phyloP scores from a whole-genome alignment of 2,888 invertebrate genomes.

The Tenthredo amoena region DNA sequence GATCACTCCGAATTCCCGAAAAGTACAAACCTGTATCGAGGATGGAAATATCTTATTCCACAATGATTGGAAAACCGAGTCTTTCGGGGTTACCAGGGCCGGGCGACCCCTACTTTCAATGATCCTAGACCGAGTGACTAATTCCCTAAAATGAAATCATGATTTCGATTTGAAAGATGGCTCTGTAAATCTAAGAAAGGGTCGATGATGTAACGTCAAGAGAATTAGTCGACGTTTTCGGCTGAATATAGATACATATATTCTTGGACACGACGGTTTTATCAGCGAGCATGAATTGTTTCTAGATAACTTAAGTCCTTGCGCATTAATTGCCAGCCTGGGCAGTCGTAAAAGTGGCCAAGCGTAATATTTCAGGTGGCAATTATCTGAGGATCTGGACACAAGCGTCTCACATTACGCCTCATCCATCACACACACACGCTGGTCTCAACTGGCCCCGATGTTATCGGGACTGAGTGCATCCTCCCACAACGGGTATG shows the following conservation, averaged over 20 bases:
- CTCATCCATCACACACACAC: slow-evolving; percentile 50
- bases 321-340: slow-evolving; percentile 44
- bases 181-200: neutral
- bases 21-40: neutral
- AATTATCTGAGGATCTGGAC: slow-evolving; percentile 50
- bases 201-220: neutral
- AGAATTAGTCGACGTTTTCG: slow-evolving; percentile 10
- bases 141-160: neutral
- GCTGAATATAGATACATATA: slow-evolving; percentile 1
- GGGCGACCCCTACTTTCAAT: neutral
- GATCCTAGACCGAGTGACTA: neutral
- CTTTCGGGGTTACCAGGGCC: neutral
- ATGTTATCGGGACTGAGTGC: slow-evolving; percentile 47
- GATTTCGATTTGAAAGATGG: neutral
- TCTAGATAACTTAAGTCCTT: slow-evolving; percentile 31
- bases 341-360: slow-evolving; percentile 46
- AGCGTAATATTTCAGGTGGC: slow-evolving; percentile 50
- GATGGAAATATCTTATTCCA: neutral
- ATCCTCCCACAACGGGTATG: slow-evolving; percentile 47
- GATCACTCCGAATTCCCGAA: neutral
- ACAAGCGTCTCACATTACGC: slow-evolving; percentile 52
- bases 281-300: slow-evolving; percentile 28
- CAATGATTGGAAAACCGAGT: neutral
- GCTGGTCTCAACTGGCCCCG: slow-evolving; percentile 35
- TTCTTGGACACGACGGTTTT: neutral